Evolutionary conservation across 2,113 vertebrate species (phyloP), one percentile per base, ranked within the genome.

Genomic region (Myrmecobius fasciatus): DNA sequence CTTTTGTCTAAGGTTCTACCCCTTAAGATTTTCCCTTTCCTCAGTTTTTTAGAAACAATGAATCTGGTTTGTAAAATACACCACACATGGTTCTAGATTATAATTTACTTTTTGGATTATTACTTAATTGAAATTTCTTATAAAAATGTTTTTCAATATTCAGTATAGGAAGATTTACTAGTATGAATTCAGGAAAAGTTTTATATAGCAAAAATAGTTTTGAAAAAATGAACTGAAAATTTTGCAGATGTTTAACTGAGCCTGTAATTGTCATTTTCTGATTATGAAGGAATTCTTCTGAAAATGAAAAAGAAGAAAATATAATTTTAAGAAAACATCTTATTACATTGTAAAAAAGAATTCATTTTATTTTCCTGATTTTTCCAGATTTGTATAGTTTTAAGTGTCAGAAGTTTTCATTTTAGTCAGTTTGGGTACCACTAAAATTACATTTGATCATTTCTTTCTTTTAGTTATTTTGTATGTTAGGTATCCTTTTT

Each of bases 221-320:
- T 11, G 56, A 95, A 91, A 96, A 96, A 93, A 96, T 94, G 49
- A 60, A 89, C 51, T 96, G 96, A 92, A 96, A 91, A 31, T 94
- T 83, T 94, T 97, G 95, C 43, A 97, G 95, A 91, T 96, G 88
- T 49, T 97, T 96, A 97, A 97, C 95, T 95, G 94, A 91, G 5
- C 90, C 94, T 95, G 95, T 92, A 26, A 83, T 91, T 94, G 88
- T 0, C 95, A 3, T 90, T 46, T n/a, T 12, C 28, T 92, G 94
- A 11, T 90, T 52, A 92, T 91, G 36, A 88, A 52, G 25, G 93
- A n/a, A 93, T 54, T 94, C 94, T 96, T 75, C 93, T 8, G 67
- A 90, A 91, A 95, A 67, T 25, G 52, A 89, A 89, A 95, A 67
- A 43, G 49, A 93, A 53, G 52, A 91, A 93, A 89, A 25, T 31